phyloP scores from a whole-genome alignment of 2,888 invertebrate species.

The Stenolophus ochropezus region DNA sequence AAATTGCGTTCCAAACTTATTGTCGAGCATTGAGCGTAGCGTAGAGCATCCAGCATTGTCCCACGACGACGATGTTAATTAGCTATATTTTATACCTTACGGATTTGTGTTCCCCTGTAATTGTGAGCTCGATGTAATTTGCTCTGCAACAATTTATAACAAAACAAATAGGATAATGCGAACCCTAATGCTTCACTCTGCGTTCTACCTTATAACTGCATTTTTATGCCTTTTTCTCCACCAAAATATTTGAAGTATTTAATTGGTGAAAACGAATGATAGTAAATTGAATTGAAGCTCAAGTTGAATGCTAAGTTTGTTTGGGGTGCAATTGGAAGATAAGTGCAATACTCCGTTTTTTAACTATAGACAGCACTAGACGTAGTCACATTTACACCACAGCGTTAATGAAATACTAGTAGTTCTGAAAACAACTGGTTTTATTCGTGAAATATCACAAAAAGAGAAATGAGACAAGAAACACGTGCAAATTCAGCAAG shows the following conservation, averaged over 20 bases:
- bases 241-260: not conserved
- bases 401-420: too few relatives aligned
- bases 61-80: conserved; percentile 69
- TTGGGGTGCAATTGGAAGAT: conserved; percentile 26
- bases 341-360: conserved; percentile 20
- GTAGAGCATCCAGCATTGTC: conserved; percentile 28
- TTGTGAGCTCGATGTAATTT: conserved; percentile 66
- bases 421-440: too few relatives aligned
- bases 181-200: conserved; percentile 53
- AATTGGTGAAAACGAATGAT: not conserved
- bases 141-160: conserved; percentile 66
- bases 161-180: conserved; percentile 58
- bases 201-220: conserved; percentile 9
- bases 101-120: conserved; percentile 65
- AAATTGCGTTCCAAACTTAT: not conserved
- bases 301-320: not conserved
- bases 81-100: conserved; percentile 71
- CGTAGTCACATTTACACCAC: too few relatives aligned
- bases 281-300: not conserved
- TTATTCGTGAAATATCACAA: too few relatives aligned
- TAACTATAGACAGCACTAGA: too few relatives aligned
- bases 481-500: too few relatives aligned
- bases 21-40: not conserved
- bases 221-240: not conserved
- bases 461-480: too few relatives aligned